These are phyloP conservation scores for Calypte anna DNA, from an alignment of 2,113 vertebrate genomes.

Conservation along the genomic window DNA sequence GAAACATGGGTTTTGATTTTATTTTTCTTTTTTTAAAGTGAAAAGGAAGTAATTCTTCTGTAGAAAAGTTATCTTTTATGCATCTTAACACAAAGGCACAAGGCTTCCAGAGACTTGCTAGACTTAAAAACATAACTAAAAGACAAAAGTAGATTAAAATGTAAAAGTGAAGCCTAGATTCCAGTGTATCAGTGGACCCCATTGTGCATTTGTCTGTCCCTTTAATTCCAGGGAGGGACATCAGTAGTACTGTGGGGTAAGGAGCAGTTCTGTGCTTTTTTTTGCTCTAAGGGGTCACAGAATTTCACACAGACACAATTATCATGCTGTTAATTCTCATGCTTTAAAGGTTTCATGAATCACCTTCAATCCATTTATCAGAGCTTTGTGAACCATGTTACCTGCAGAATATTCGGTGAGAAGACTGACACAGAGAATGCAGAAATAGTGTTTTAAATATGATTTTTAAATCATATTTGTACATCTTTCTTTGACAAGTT, in stretches of 20 bases:
- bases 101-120: neutral
- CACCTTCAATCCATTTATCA: neutral
- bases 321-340: neutral
- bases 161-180: neutral
- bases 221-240: neutral
- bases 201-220: neutral
- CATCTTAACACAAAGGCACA: neutral
- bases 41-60: neutral
- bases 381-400: neutral
- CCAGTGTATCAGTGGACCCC: no score
- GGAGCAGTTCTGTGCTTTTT: neutral
- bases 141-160: neutral
- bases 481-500: neutral
- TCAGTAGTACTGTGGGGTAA: neutral
- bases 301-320: neutral
- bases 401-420: neutral
- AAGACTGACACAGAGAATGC: neutral
- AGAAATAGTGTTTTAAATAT: neutral
- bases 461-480: neutral
- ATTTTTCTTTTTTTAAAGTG: neutral
- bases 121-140: neutral
- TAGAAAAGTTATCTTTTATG: neutral
- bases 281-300: neutral
- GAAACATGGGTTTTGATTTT: neutral
- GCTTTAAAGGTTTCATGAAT: neutral